phyloP scores from a whole-genome alignment of 1,140 invertebrate species.

The Aphelenchoides avenae region DNA sequence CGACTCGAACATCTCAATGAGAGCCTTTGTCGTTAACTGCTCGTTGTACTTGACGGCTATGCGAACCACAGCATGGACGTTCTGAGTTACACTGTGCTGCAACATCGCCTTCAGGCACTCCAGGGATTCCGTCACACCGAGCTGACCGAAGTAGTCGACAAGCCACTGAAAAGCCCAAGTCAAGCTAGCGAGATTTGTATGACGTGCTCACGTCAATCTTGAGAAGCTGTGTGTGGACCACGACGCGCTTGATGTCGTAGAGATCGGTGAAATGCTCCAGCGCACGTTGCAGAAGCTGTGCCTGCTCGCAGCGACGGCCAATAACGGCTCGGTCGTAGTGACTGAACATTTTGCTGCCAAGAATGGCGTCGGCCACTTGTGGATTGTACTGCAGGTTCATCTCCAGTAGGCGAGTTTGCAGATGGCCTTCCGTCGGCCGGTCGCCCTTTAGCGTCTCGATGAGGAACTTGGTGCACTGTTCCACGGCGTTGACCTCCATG shows the following conservation, averaged over 20 bases:
- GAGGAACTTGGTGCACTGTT: conserved; percentile 94
- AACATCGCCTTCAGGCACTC: conserved; percentile 98
- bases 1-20: conserved; percentile 96
- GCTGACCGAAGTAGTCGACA: conserved; percentile 93
- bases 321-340: conserved; percentile 97
- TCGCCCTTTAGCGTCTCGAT: conserved; percentile 96
- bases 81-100: conserved; percentile 91
- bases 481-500: conserved; percentile 97
- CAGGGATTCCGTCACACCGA: conserved; percentile 95
- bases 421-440: conserved; percentile 82
- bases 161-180: conserved; percentile 73
- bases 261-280: conserved; percentile 73
- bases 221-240: conserved; percentile 77
- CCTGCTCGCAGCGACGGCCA: conserved; percentile 96
- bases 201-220: conserved; percentile 69
- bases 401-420: conserved; percentile 91
- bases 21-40: conserved; percentile 84
- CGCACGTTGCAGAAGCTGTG: conserved; percentile 81
- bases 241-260: conserved; percentile 87
- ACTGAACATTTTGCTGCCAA: conserved; percentile 98
- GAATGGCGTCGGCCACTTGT: conserved; percentile 97
- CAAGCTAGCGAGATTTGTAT: conserved; percentile 2
- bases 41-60: conserved; percentile 99
- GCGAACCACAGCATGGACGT: conserved; percentile 89
- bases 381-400: conserved; percentile 98